Conservation (phyloP, 2,113 vertebrate species). For the Synchiropus splendidus region DNA sequence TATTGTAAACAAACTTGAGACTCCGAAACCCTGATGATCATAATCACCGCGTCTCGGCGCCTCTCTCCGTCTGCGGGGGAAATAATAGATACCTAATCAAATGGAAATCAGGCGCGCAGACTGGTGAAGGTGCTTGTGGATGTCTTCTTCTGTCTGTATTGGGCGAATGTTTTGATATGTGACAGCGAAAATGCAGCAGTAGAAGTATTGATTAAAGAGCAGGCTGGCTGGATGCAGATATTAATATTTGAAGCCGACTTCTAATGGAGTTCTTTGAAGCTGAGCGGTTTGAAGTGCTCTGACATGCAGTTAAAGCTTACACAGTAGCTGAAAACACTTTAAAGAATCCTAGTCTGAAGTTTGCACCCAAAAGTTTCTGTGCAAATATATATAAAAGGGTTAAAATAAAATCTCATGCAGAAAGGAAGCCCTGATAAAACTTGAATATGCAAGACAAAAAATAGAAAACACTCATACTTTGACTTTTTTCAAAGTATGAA, state of each 20-base stretch:
- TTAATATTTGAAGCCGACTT: constrained; percentile 40
- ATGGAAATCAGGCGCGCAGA: no score
- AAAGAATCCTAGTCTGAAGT: neutral
- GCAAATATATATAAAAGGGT: no score
- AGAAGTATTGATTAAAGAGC: constrained; percentile 30
- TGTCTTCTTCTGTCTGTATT: constrained; percentile 3
- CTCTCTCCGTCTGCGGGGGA: no score
- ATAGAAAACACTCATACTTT: no score
- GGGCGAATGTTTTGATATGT: neutral
- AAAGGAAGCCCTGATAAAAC: no score
- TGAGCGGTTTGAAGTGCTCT: constrained; percentile 27
- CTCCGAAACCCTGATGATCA: no score
- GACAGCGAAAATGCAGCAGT: constrained; percentile 4
- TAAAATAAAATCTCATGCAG: no score
- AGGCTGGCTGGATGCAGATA: constrained; percentile 23
- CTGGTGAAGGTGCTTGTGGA: neutral
- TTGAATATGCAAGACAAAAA: no score
- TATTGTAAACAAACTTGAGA: no score
- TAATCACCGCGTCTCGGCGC: no score
- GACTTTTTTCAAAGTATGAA: no score
- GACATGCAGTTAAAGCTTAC: constrained; percentile 8
- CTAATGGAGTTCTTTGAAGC: constrained; percentile 37
- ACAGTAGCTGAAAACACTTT: constrained; percentile 14
- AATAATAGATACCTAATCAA: no score
- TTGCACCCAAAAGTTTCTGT: neutral